Evolutionary conservation across 2,797 vertebrate genomes (phyloP), one percentile per base, ranked within the genome.

Genomic region (Danio kyathit): DNA sequence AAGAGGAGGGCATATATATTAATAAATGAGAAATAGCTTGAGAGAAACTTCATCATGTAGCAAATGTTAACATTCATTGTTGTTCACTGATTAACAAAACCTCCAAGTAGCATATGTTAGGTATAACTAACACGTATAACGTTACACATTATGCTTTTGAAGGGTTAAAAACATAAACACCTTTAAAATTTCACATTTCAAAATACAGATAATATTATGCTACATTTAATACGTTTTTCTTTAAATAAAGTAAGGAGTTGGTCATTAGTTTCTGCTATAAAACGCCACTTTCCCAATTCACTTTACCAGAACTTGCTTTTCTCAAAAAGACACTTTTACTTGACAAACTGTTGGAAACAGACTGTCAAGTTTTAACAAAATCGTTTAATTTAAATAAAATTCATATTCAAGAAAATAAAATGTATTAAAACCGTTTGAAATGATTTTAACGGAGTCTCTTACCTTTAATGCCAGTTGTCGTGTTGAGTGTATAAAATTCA

Each of bases 391-490:
- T 38, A 57, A 29, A 56, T 2, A 7, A 3, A 44, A 3, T 12
- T 21, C 1, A 29, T 16, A 10, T 52, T 19, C 10, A 54, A 48
- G 41, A 49, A 19, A 48, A 8, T 5, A 0, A 48, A 40, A 59
- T 59, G 1, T n/a, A 67, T n/a, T 29, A 57, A 14, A 13, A 56
- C 10, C 17, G 29, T 29, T 29, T 48, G 3, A 1, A 54, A 11
- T n/a, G 0, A 76, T 40, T 59, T 14, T 6, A 77, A 59, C 38
- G 1, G 1, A 56, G 1, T 49, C 1, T 69, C 76, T 41, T 78
- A 78, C 76, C 76, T 17, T 57, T 40, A 49, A 69, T 6, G n/a
- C 17, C 3, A 69, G 21, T 49, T 5, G 29, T 51, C 54, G 21
- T 4, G 21, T 11, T 7, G 5, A 29, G 29, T 14, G 0, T 44